Evolutionary conservation across 2,888 invertebrate species (phyloP), one percentile per base, ranked within the genome.

Genomic region (Oligia latruncula): DNA sequence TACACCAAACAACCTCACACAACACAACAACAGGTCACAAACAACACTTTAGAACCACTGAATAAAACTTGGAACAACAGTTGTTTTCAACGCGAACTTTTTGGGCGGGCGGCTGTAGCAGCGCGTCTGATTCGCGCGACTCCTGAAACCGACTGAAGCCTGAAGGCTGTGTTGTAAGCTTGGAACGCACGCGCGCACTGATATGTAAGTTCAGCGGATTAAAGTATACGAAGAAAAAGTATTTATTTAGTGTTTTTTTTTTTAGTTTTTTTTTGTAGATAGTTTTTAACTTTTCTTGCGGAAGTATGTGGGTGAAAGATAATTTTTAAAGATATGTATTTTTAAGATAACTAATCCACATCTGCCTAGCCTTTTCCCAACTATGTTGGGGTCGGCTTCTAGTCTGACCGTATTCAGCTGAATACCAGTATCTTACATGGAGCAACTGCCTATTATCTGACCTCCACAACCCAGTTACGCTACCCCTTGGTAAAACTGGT

Each of bases 151-250:
- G 72, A 89, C 88, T 89, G 89, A 82, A 89, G 88, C 78, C 71
- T 87, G 71, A 80, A 89, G 85, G 86, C 74, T 83, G 43, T 83
- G 65, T n/a, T 65, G 67, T 62, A 72, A 74, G 83, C 71, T 68
- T 13, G 35, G n/a, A 74, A 82, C 85, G 86, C 87, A 89, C 89
- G 80, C 82, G 88, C 88, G 87, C 88, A 89, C 77, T 77, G 13
- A n/a, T 43, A 72, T 40, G 58, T 46, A 71, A 62, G 60, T 74
- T 77, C 20, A 29, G 35, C 13, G 29, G 71, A 71, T 70, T 11
- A n/a, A 73, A 65, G n/a, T 23, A 4, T 5, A 40, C 29, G 40
- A 40, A 40, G 4, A 40, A 40, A 40, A 5, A 40, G 40, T 40
- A 40, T 40, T 40, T 40, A 40, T 40, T 40, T 40, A 5, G 0